Conservation (phyloP, 2,888 invertebrate species). For the Clepsis dumicolana region DNA sequence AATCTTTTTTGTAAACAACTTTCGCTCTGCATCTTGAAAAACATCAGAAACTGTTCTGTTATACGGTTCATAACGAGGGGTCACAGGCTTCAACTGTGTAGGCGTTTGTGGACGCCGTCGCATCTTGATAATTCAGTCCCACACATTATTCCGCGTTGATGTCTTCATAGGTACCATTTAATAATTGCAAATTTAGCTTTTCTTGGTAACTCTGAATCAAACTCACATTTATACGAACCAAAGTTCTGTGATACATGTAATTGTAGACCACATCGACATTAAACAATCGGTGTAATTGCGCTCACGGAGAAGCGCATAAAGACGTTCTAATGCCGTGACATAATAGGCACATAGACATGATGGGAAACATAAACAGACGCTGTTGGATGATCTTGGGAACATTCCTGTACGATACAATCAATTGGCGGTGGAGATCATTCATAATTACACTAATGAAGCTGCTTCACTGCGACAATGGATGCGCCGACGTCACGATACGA, state of each 20-base stretch:
- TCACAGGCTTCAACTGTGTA: constrained; percentile 27
- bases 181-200: not conserved
- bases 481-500: constrained; percentile 35
- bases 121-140: constrained; percentile 33
- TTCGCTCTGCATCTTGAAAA: constrained; percentile 35
- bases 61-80: constrained; percentile 24
- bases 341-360: constrained; percentile 64
- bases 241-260: constrained; percentile 4
- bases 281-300: constrained; percentile 35
- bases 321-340: constrained; percentile 52
- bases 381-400: constrained; percentile 71
- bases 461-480: constrained; percentile 41
- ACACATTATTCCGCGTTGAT: constrained; percentile 28
- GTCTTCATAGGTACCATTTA: constrained; percentile 23
- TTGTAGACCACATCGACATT: constrained; percentile 16
- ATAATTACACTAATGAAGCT: constrained; percentile 44
- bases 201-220: constrained; percentile 14
- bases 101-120: constrained; percentile 22
- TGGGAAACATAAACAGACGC: constrained; percentile 65
- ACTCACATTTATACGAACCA: constrained; percentile 1
- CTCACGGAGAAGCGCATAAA: constrained; percentile 29
- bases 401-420: constrained; percentile 70
- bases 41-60: constrained; percentile 22
- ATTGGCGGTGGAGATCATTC: constrained; percentile 53
- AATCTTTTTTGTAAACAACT: constrained; percentile 27